Conservation (phyloP, 2,888 invertebrate genomes). For the Lochmaea crataegi region DNA sequence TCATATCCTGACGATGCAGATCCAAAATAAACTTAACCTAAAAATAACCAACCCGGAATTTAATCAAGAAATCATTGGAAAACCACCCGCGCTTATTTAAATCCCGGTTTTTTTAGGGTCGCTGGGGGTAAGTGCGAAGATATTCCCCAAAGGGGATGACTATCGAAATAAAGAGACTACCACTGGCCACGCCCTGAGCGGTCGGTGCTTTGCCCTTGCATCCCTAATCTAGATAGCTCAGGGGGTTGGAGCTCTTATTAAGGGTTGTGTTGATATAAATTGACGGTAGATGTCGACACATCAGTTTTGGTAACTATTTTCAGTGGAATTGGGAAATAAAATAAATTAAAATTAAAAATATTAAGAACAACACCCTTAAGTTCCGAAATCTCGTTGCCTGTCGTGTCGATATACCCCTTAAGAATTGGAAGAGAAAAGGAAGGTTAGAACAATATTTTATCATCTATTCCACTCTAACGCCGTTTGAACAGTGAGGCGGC, state of each 20-base stretch:
- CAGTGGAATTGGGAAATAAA: too few species aligned
- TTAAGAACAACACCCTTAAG: too few species aligned
- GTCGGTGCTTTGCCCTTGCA: constrained; percentile 1
- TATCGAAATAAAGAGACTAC: constrained; percentile 14
- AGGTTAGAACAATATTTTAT: constrained; percentile 57
- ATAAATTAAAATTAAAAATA: too few species aligned
- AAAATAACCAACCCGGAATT: background rate
- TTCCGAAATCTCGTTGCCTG: too few species aligned
- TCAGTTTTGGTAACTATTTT: too few species aligned
- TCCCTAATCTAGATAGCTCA: constrained; percentile 10
- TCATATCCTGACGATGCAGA: background rate
- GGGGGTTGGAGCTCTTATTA: background rate
- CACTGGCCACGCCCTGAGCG: constrained; percentile 4
- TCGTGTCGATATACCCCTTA: constrained; percentile 28
- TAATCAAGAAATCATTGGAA: constrained; percentile 5
- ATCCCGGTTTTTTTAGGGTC: background rate
- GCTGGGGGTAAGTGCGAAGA: constrained; percentile 6
- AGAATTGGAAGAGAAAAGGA: constrained; percentile 47
- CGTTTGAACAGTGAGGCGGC: constrained; percentile 17
- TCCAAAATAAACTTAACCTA: too few species aligned
- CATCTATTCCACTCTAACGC: constrained; percentile 53
- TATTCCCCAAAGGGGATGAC: background rate
- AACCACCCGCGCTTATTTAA: constrained; percentile 3
- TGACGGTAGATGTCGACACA: constrained; percentile 15
- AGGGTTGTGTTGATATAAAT: constrained; percentile 12